Evolutionary conservation across 2,888 invertebrate genomes (phyloP).

Genomic region (Meiosimyza decipiens): DNA sequence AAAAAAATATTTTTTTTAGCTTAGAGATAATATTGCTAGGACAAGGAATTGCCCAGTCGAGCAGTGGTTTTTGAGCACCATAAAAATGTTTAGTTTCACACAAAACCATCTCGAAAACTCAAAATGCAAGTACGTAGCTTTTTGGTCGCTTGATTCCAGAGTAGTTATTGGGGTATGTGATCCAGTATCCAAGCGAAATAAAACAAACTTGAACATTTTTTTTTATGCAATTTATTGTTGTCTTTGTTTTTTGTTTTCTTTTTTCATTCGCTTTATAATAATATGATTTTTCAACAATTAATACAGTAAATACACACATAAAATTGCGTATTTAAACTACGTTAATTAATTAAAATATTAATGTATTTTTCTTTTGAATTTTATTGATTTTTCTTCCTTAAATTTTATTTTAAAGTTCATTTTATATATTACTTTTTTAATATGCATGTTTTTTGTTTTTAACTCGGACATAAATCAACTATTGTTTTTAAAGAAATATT

Average conservation of each 20-base stretch:
- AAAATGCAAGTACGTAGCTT: no score
- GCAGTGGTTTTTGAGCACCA: no score
- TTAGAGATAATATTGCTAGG: no score
- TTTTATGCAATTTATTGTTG: slow-evolving; percentile 47
- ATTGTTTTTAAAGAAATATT: slow-evolving; percentile 8
- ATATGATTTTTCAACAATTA: slow-evolving; percentile 53
- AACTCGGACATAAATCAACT: slow-evolving; percentile 21
- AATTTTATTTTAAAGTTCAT: background rate
- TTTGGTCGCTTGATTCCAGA: no score
- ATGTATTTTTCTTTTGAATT: background rate
- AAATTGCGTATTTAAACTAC: slow-evolving; percentile 46
- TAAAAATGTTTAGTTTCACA: no score
- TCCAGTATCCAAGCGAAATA: background rate
- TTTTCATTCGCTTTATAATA: slow-evolving; percentile 34
- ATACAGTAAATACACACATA: slow-evolving; percentile 53
- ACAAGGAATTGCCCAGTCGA: no score
- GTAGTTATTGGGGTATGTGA: no score
- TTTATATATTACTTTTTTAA: background rate
- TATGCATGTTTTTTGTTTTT: slow-evolving; percentile 25
- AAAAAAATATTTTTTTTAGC: no score
- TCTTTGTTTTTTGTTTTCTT: slow-evolving; percentile 26
- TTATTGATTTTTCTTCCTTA: background rate
- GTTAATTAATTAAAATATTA: slow-evolving; percentile 45
- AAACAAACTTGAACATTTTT: slow-evolving; percentile 47
- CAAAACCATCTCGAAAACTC: no score